These are phyloP conservation scores for Clarias laeviceps DNA, from an alignment of 2,797 vertebrate genomes.

Conservation along the genomic window DNA sequence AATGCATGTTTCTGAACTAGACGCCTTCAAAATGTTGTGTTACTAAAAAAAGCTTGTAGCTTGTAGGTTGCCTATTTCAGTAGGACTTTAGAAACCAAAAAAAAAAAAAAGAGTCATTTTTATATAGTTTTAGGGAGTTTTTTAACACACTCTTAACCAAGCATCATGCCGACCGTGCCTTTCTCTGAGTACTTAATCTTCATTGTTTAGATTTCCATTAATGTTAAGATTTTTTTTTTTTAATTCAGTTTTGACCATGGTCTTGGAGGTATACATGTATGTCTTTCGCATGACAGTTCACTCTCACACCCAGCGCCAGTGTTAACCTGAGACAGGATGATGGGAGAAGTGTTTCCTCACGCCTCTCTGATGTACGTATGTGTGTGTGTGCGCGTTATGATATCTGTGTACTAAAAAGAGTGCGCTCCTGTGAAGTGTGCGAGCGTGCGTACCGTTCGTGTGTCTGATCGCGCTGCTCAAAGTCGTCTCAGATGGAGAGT, in stretches of 20 bases:
- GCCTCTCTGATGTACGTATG: slow-evolving; percentile 38
- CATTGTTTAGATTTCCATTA: background rate
- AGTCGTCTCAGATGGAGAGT: slow-evolving; percentile 34
- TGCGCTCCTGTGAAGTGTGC: slow-evolving; percentile 50
- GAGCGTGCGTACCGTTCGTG: slow-evolving; percentile 50
- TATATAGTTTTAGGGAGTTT: background rate
- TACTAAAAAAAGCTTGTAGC: slow-evolving; percentile 10
- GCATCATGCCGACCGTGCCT: background rate
- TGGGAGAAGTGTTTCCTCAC: slow-evolving; percentile 59
- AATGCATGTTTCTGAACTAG: background rate
- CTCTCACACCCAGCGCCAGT: slow-evolving; percentile 40
- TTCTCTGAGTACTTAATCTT: background rate
- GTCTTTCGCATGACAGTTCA: background rate
- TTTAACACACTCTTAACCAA: background rate
- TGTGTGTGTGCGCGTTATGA: slow-evolving; percentile 25
- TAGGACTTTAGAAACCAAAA: background rate
- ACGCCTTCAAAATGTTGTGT: background rate
- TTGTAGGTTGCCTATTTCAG: background rate
- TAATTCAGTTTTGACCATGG: background rate
- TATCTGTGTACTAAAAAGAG: slow-evolving; percentile 41
- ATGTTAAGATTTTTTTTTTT: background rate
- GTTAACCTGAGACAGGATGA: slow-evolving; percentile 65
- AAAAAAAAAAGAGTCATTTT: background rate
- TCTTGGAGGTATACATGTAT: background rate
- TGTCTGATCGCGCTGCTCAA: slow-evolving; percentile 34